Conservation (phyloP, 1,140 invertebrate genomes). For the Zelostemma sp. region DNA sequence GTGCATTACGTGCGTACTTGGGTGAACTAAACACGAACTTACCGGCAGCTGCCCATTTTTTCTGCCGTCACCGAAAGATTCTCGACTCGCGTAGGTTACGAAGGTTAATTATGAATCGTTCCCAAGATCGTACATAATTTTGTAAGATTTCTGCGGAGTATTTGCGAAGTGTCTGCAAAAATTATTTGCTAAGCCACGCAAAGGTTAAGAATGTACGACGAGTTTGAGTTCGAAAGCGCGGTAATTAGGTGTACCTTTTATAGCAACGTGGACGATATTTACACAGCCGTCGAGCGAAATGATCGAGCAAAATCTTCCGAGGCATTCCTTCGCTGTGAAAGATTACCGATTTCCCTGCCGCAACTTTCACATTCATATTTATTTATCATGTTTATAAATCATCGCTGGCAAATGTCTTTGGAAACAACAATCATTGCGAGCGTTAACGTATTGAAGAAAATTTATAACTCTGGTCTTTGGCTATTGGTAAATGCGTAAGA, state of each 20-base stretch:
- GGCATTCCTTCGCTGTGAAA: too few relatives aligned
- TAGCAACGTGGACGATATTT: slow-evolving; percentile 65
- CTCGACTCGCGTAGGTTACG: too few relatives aligned
- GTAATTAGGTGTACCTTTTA: slow-evolving; percentile 66
- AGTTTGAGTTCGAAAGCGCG: slow-evolving; percentile 57
- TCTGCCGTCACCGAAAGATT: slow-evolving; percentile 16
- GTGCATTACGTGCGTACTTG: slow-evolving; percentile 8
- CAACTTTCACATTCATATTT: too few relatives aligned
- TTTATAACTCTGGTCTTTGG: background rate
- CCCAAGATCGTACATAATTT: too few relatives aligned
- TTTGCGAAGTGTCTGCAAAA: too few relatives aligned
- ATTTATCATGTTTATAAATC: too few relatives aligned
- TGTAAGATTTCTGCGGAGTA: too few relatives aligned
- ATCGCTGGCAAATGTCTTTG: too few relatives aligned
- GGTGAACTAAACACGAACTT: background rate
- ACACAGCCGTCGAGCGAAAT: slow-evolving; percentile 65
- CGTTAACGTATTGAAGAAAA: too few relatives aligned
- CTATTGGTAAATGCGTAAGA: slow-evolving; percentile 4
- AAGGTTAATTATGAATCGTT: too few relatives aligned
- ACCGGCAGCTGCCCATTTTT: slow-evolving; percentile 30
- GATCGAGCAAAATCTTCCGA: slow-evolving; percentile 64
- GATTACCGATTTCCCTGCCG: too few relatives aligned
- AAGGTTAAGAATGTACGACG: background rate
- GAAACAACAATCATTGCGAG: too few relatives aligned
- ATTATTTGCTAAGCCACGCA: slow-evolving; percentile 48